Evolutionary conservation across 1,140 invertebrate species (phyloP).

Genomic region (Lordiphosa stackelbergi): DNA sequence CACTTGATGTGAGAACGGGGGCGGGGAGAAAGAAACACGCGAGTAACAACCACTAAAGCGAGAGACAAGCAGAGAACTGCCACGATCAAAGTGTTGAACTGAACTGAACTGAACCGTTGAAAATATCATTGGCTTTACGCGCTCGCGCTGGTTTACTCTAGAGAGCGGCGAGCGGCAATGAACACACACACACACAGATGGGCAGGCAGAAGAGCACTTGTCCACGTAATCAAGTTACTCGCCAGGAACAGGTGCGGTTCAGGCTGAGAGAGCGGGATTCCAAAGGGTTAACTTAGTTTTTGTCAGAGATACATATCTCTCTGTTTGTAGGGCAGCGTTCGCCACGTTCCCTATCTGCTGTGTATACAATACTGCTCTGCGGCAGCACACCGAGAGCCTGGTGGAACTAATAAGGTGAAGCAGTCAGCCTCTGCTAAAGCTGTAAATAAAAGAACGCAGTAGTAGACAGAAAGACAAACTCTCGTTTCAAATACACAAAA

Average conservation of each 20-base stretch:
- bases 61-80: slow-evolving; percentile 27
- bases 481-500: too few relatives aligned
- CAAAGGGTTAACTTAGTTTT: too few relatives aligned
- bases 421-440: too few relatives aligned
- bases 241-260: slow-evolving; percentile 34
- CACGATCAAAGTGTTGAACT: slow-evolving; percentile 50
- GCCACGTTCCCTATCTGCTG: too few relatives aligned
- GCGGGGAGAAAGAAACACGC: slow-evolving; percentile 42
- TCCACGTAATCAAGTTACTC: slow-evolving; percentile 61
- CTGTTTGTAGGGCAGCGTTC: too few relatives aligned
- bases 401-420: too few relatives aligned
- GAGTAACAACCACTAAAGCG: slow-evolving; percentile 15
- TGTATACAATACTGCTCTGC: too few relatives aligned
- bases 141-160: slow-evolving; percentile 22
- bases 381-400: too few relatives aligned
- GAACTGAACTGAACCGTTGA: slow-evolving; percentile 50
- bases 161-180: neutral
- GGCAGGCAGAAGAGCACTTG: slow-evolving; percentile 33
- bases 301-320: too few relatives aligned
- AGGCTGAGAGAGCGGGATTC: neutral
- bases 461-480: too few relatives aligned
- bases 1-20: too few relatives aligned
- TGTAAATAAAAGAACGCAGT: too few relatives aligned
- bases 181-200: slow-evolving; percentile 1
- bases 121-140: slow-evolving; percentile 18